Conservation (phyloP, 2,888 invertebrate genomes). For the Tortrix viridana region DNA sequence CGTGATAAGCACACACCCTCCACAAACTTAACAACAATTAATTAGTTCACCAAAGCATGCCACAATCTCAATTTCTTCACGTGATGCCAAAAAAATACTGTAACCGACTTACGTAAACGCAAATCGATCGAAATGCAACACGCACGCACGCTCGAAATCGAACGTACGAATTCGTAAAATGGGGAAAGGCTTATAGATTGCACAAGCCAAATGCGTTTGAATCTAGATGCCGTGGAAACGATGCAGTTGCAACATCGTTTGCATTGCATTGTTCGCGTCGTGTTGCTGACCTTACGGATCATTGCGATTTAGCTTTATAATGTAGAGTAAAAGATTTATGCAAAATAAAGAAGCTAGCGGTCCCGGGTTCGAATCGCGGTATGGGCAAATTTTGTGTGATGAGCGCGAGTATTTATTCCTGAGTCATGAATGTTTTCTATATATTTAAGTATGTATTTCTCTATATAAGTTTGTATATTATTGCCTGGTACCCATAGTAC, state of each 20-base stretch:
- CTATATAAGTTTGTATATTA: too few species aligned
- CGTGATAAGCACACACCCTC: neutral
- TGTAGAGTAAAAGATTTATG: too few species aligned
- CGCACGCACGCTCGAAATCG: slow-evolving; percentile 26
- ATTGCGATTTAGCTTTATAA: too few species aligned
- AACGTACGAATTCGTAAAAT: slow-evolving; percentile 18
- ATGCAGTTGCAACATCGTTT: slow-evolving; percentile 3
- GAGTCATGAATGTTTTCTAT: too few species aligned
- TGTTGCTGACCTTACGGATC: too few species aligned
- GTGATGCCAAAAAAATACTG: slow-evolving; percentile 16
- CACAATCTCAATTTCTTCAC: slow-evolving; percentile 14
- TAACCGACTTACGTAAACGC: slow-evolving; percentile 30
- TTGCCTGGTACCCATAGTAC: too few species aligned
- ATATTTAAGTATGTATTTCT: too few species aligned
- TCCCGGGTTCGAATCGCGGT: too few species aligned
- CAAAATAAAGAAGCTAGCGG: too few species aligned
- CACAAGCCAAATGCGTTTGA: slow-evolving; percentile 13
- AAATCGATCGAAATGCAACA: slow-evolving; percentile 33
- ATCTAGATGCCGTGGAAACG: slow-evolving; percentile 18
- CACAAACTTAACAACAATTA: slow-evolving; percentile 6
- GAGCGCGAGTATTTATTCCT: too few species aligned
- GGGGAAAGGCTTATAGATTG: slow-evolving; percentile 22
- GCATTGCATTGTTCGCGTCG: slow-evolving; percentile 1
- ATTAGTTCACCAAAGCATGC: slow-evolving; percentile 24
- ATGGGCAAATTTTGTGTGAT: too few species aligned